phyloP scores from a whole-genome alignment of 2,113 vertebrate genomes.

The Dryoscopus gambensis region DNA sequence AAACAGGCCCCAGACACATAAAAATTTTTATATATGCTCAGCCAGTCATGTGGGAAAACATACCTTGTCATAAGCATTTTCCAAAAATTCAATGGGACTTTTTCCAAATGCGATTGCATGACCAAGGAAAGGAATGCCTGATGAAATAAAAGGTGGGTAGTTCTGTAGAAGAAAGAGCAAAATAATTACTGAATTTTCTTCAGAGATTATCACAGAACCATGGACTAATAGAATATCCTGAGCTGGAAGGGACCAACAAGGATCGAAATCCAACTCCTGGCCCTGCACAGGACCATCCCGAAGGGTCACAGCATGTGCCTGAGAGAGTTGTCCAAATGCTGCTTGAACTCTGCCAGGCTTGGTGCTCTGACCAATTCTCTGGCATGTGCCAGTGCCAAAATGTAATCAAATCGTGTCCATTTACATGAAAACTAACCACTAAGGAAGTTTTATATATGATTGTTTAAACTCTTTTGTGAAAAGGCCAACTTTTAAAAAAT shows the following conservation, averaged over 20 bases:
- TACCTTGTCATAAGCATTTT: conserved; percentile 93
- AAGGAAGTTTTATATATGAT: neutral
- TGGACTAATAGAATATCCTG: neutral
- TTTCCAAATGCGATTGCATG: conserved; percentile 92
- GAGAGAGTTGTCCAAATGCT: neutral
- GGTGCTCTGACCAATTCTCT: neutral
- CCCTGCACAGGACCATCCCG: neutral
- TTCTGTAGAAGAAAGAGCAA: conserved; percentile 73
- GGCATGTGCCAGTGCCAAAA: neutral
- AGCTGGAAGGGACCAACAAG: neutral
- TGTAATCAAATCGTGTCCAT: neutral
- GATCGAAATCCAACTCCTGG: neutral
- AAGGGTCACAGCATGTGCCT: neutral
- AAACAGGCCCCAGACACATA: neutral
- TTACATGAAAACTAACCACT: neutral
- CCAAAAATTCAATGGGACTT: conserved; percentile 94
- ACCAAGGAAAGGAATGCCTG: conserved; percentile 89
- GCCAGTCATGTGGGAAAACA: neutral
- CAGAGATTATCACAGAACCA: neutral
- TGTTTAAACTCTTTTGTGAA: neutral
- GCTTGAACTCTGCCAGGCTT: neutral
- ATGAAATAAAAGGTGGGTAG: conserved; percentile 88
- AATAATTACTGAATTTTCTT: neutral
- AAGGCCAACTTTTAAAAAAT: neutral
- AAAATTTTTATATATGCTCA: neutral